Base-by-base conservation (phyloP, 2,888 invertebrate genomes). In the Panzeria rudis region DNA sequence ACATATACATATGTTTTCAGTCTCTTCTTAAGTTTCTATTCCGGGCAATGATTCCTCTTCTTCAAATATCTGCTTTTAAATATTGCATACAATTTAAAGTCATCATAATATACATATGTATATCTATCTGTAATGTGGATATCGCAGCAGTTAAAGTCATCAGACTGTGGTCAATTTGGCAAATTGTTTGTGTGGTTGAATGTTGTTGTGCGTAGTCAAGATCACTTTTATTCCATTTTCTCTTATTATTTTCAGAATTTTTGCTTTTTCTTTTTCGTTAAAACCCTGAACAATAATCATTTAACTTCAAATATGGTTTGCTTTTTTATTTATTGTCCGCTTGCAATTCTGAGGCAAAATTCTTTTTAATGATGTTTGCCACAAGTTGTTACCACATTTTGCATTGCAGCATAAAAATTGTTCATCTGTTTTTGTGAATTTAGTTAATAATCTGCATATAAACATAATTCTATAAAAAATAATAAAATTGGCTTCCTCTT, bases 351-450 rank as follows among this genome's bases (percentile, higher is more conserved):
- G 50, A 50, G 50, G 59, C 56, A 54, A 73, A 66, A 77, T 80
- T 80, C 72, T 68, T 77, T 64, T 80, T 86, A 80, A 83, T 83
- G 80, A 83, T 80, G 69, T 76, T 86, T 80, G 86, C 83, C 82
- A 86, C 85, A 86, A 84, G 62, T 81, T 84, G 84, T 81, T 79
- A 79, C 85, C 83, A 86, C 80, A 80, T 73, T 52, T 71, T 73
- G 68, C 54, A 54, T 68, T 68, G 61, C 66, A 62, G 41, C 50
- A 8, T 32, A 56, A 23, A 72, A 78, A 73, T 59, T 83, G 54
- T 69, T 73, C 72, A 79, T 66, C 61, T 54, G 47, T 76, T 85
- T 64, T 75, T 77, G 35, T 56, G 59, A 41, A 56, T 80, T 56
- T 38, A 59, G 56, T 75, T 82, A 52, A 72, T 82, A 79, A 79